These are phyloP conservation scores for Ariolimax columbianus DNA, from an alignment of 2,888 invertebrate genomes.

Conservation along the genomic window DNA sequence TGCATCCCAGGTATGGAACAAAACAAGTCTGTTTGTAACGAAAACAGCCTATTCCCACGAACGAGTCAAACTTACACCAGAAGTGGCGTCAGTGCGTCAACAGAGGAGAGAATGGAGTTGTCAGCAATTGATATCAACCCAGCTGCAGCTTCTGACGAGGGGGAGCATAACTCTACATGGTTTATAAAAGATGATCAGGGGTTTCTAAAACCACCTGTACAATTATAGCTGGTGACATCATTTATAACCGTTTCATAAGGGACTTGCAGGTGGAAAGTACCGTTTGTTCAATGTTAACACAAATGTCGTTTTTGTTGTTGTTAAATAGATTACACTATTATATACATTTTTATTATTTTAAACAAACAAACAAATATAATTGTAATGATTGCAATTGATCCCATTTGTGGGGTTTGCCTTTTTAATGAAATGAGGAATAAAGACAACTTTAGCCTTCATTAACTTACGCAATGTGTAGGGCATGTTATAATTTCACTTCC, in stretches of 20 bases:
- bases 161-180: neutral
- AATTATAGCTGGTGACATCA: too few species aligned
- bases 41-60: constrained; percentile 69
- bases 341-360: too few species aligned
- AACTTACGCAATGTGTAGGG: too few species aligned
- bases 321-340: too few species aligned
- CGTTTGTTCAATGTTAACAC: too few species aligned
- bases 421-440: too few species aligned
- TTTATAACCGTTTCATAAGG: neutral
- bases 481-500: too few species aligned
- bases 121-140: constrained; percentile 52
- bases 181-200: constrained; percentile 51
- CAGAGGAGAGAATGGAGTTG: constrained; percentile 57
- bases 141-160: neutral
- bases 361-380: too few species aligned
- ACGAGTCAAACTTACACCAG: constrained; percentile 57
- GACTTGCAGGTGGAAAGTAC: neutral
- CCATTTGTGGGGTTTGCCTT: too few species aligned
- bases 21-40: constrained; percentile 60
- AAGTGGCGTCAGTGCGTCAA: constrained; percentile 49
- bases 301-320: too few species aligned
- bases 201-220: constrained; percentile 50
- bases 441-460: too few species aligned
- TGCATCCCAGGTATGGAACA: constrained; percentile 69
- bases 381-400: too few species aligned